Evolutionary conservation across 2,888 invertebrate genomes (phyloP).

Genomic region (Lasioglossum leucozonium): DNA sequence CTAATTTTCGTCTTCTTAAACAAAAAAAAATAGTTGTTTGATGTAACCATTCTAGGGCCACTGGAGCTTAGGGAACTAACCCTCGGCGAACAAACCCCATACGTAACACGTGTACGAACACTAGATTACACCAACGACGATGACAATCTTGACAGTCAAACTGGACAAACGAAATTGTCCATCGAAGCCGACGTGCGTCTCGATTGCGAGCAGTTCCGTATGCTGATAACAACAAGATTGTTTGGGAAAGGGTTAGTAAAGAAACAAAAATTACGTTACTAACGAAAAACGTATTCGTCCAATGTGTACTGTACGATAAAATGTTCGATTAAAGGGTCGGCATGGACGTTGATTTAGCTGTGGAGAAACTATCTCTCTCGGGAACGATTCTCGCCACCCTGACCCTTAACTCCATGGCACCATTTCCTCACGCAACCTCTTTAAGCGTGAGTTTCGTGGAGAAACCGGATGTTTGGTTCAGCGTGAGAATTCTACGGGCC

Average conservation of each 20-base stretch:
- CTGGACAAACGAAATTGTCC: constrained; percentile 81
- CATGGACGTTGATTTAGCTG: constrained; percentile 85
- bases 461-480: constrained; percentile 86
- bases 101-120: constrained; percentile 80
- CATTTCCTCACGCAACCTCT: constrained; percentile 86
- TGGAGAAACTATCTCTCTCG: constrained; percentile 85
- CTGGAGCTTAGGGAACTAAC: constrained; percentile 85
- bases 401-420: constrained; percentile 84
- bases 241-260: constrained; percentile 83
- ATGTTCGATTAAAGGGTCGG: constrained; percentile 81
- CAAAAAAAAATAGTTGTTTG: background rate
- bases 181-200: constrained; percentile 85
- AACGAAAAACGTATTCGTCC: background rate
- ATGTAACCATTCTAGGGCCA: constrained; percentile 80
- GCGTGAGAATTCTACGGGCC: constrained; percentile 84
- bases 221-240: constrained; percentile 85
- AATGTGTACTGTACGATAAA: background rate
- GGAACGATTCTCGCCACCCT: constrained; percentile 85
- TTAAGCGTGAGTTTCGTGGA: constrained; percentile 85
- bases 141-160: constrained; percentile 63
- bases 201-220: constrained; percentile 85
- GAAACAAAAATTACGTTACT: background rate
- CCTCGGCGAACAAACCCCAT: constrained; percentile 83
- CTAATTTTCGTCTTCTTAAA: background rate
- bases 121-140: constrained; percentile 78